phyloP scores from a whole-genome alignment of 2,113 vertebrate species.

The Tretioscincus oriximinensis region DNA sequence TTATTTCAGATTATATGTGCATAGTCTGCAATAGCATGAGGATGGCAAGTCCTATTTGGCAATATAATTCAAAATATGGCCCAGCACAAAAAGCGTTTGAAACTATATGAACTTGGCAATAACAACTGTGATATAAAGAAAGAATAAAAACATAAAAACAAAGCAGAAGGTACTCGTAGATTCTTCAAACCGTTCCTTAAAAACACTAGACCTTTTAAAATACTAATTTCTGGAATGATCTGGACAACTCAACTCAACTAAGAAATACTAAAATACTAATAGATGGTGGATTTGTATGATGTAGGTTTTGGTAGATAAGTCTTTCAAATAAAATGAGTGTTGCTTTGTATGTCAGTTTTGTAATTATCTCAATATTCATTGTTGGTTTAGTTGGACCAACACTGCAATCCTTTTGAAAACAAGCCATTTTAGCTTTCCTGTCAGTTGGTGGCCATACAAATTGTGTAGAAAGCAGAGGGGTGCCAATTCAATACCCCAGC shows the following conservation, averaged over 20 bases:
- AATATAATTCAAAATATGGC: no score
- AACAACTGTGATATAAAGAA: not conserved
- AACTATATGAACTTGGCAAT: no score
- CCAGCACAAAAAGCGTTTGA: no score
- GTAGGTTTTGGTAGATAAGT: not conserved
- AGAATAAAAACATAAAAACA: not conserved
- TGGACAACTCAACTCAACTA: no score
- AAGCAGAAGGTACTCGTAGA: not conserved
- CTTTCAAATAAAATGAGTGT: not conserved
- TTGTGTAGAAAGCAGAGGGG: no score
- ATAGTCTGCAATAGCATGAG: no score
- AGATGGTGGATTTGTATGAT: not conserved
- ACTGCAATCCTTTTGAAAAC: not conserved
- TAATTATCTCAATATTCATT: no score
- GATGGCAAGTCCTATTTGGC: no score
- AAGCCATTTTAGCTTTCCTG: not conserved
- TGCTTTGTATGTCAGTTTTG: not conserved
- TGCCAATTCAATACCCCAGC: no score
- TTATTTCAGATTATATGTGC: no score
- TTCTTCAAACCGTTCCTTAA: conserved; percentile 21
- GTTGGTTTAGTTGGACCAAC: no score
- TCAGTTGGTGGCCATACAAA: not conserved
- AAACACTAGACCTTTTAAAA: conserved; percentile 18
- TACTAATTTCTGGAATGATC: not conserved
- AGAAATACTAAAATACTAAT: no score